Conservation (phyloP, 2,113 vertebrate genomes). For the Cephalopterus ornatus region DNA sequence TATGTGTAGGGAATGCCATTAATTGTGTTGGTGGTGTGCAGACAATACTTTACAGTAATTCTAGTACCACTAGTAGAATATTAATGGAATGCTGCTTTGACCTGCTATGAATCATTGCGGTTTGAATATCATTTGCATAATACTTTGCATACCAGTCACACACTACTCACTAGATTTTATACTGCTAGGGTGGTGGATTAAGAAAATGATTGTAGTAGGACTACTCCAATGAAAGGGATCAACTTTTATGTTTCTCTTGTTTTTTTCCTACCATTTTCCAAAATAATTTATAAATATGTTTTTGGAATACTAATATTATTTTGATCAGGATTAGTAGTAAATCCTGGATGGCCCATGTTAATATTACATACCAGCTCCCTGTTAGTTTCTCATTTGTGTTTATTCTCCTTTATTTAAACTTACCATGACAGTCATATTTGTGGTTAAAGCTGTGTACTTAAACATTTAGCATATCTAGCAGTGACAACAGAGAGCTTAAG, state of each 20-base stretch:
- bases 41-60: slow-evolving; percentile 27
- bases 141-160: background rate
- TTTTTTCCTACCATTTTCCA: background rate
- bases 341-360: background rate
- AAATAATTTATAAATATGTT: background rate
- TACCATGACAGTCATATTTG: background rate
- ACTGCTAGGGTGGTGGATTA: background rate
- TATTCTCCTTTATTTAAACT: background rate
- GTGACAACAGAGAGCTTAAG: background rate
- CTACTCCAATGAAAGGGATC: background rate
- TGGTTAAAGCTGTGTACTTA: background rate
- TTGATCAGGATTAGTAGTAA: background rate
- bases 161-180: background rate
- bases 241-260: background rate
- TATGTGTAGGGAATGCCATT: background rate
- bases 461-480: background rate
- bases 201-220: background rate
- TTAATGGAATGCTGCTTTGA: slow-evolving; percentile 24
- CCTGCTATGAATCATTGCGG: background rate
- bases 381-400: background rate
- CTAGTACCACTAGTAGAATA: background rate
- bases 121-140: background rate
- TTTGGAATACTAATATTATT: background rate
- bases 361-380: background rate
- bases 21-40: slow-evolving; percentile 12